Evolutionary conservation across 2,888 invertebrate species (phyloP), one percentile per base, ranked within the genome.

Genomic region (Cryptosula pallasiana): DNA sequence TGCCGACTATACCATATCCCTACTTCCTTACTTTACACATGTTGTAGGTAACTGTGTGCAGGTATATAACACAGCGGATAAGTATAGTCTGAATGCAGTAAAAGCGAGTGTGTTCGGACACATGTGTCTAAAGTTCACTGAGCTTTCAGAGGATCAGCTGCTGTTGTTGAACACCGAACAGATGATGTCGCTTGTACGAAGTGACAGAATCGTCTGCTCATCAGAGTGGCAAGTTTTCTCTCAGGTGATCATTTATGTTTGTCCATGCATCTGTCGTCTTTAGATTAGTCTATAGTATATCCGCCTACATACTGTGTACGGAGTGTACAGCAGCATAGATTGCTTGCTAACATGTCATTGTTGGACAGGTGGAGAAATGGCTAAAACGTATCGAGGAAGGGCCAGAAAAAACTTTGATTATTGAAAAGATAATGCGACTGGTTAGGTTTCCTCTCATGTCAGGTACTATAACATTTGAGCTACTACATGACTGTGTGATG

Each of bases 11-110:
- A n/a, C n/a, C n/a, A n/a, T n/a, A n/a, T n/a, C n/a, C n/a, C n/a
- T n/a, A n/a, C n/a, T n/a, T n/a, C n/a, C n/a, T n/a, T n/a, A n/a
- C n/a, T n/a, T n/a, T n/a, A n/a, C n/a, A n/a, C n/a, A n/a, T n/a
- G n/a, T n/a, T n/a, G n/a, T n/a, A n/a, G 63, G 32, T 63, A 63
- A 63, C 32, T 63, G 63, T 34, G 63, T 63, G 27, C 25, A 29
- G 32, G 32, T 63, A 32, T 63, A 63, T 34, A 63, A 34, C n/a
- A 25, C 27, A 2, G 63, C 63, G 5, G 63, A 63, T 27, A 63
- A 63, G 27, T 63, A 63, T n/a, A 25, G 25, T 2, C 63, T 63
- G 32, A 16, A 5, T 29, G 9, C 2, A 5, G 63, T 63, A 16
- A 63, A 63, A 32, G 27, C 2, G 3, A 29, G 32, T 63, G 63